Percentiles rank a stretch among this genome's conserved stretches.
These are phyloP conservation scores for Myrmecophaga tridactyla DNA, from an alignment of 2,113 vertebrate genomes.

Conservation along the genomic window DNA sequence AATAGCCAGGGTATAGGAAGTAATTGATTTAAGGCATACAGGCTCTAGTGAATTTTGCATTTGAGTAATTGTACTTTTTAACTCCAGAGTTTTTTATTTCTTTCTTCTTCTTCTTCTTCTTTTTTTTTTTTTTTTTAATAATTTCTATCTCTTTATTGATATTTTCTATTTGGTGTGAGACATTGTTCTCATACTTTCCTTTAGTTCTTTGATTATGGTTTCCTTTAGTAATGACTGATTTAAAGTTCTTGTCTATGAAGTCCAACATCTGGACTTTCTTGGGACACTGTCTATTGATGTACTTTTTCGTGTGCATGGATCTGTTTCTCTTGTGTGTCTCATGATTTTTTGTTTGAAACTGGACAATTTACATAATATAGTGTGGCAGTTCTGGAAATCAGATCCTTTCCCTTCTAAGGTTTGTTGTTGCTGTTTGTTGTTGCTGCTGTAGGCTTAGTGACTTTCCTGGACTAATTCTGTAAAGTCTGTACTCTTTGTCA, in stretches of 20 bases:
- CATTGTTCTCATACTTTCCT: no score
- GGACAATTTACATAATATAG: not conserved
- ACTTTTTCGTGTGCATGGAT: not conserved
- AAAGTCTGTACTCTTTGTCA: not conserved
- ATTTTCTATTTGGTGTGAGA: no score
- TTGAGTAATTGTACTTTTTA: no score
- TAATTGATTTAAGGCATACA: no score
- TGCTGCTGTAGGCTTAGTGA: not conserved
- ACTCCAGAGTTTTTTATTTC: not conserved
- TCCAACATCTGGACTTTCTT: not conserved
- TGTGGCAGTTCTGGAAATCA: not conserved
- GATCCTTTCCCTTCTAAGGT: not conserved
- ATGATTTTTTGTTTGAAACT: conserved; percentile 6
- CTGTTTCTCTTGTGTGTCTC: not conserved
- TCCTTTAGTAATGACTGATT: not conserved
- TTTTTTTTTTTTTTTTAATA: not conserved
- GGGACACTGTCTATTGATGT: not conserved
- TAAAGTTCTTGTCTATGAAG: not conserved
- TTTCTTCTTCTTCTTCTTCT: not conserved
- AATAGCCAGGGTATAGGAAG: no score
- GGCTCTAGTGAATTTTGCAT: not conserved
- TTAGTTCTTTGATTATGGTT: no score
- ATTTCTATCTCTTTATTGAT: no score
- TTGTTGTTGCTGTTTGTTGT: not conserved
- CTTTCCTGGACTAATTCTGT: not conserved